Evolutionary conservation across 1,140 invertebrate species (phyloP), one percentile per base, ranked within the genome.

Genomic region (Triops cancriformis): DNA sequence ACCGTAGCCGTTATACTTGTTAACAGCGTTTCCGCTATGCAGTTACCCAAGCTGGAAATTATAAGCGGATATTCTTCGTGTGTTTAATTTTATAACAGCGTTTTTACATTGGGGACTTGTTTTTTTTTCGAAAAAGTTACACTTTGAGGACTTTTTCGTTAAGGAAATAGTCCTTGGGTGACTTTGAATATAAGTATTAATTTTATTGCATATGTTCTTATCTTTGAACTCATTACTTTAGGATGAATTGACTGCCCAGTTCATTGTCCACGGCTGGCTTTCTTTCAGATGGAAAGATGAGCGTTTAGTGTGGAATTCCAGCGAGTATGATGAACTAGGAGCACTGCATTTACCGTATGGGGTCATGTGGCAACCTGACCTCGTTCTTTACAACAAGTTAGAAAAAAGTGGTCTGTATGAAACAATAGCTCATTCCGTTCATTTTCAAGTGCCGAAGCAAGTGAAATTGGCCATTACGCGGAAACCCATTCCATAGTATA

Each of bases 301-400:
- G 74, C 89, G 89, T 78, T 83, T 91, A 1, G 86, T 85, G 74
- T 91, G 90, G 90, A 88, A 90, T 80, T 80, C 85, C 0, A 83
- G 82, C 0, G 86, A 89, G 11, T 91, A 90, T 80, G 89, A 88
- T 11, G 87, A 87, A 72, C 83, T 91, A 6, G 82, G 82, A 2
- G 80, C 82, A 64, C 82, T 90, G 28, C 86, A 88, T 80, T 81
- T 91, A 77, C 87, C 87, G 0, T 86, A 88, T 78, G 87, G 89
- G 80, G 89, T 90, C 84, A 84, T 91, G 73, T 92, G 90, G 90
- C 87, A 88, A 80, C 90, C 90, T 1, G 89, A 91, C 82, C 86
- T 91, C 4, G 86, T 87, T 73, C 84, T 90, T 6, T 82, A 79
- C 51, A 82, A 82, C 76, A 81, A 81, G 81, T 81, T 77, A 73